These are phyloP conservation scores for Phymastichus coffea DNA, from an alignment of 1,140 invertebrate genomes.

Conservation along the genomic window DNA sequence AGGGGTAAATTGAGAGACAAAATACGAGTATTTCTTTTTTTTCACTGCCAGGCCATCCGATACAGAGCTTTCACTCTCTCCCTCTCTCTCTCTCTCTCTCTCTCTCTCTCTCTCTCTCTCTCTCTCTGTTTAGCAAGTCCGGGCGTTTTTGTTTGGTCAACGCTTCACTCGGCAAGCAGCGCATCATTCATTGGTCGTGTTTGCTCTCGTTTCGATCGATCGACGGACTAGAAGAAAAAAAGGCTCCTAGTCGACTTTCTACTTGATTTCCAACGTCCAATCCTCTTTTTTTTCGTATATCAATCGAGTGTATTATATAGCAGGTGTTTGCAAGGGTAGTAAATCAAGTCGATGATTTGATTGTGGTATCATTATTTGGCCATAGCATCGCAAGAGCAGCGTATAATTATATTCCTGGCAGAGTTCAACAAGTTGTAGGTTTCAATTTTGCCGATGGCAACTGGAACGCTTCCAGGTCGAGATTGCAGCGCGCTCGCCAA, in stretches of 20 bases:
- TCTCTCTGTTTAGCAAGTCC: neutral
- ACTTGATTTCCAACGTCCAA: too few relatives aligned
- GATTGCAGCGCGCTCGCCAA: neutral
- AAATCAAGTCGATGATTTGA: neutral
- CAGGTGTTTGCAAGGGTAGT: too few relatives aligned
- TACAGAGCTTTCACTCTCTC: too few relatives aligned
- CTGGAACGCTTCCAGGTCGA: conserved; percentile 16
- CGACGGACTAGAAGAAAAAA: neutral
- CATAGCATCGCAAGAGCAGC: neutral
- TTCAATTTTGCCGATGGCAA: conserved; percentile 14
- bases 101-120: too few relatives aligned
- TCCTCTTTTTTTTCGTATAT: too few relatives aligned
- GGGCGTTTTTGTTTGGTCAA: neutral
- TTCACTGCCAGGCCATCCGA: neutral
- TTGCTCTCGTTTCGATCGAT: neutral
- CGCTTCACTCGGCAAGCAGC: neutral
- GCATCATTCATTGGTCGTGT: neutral
- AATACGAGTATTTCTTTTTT: neutral
- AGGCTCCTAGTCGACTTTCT: too few relatives aligned
- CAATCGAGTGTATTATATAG: too few relatives aligned
- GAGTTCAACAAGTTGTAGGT: conserved; percentile 16
- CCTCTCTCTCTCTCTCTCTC: too few relatives aligned
- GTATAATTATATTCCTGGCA: conserved; percentile 19
- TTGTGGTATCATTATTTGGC: neutral
- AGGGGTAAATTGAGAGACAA: neutral